phyloP scores from a whole-genome alignment of 2,113 vertebrate genomes.

The Notothenia rossii region DNA sequence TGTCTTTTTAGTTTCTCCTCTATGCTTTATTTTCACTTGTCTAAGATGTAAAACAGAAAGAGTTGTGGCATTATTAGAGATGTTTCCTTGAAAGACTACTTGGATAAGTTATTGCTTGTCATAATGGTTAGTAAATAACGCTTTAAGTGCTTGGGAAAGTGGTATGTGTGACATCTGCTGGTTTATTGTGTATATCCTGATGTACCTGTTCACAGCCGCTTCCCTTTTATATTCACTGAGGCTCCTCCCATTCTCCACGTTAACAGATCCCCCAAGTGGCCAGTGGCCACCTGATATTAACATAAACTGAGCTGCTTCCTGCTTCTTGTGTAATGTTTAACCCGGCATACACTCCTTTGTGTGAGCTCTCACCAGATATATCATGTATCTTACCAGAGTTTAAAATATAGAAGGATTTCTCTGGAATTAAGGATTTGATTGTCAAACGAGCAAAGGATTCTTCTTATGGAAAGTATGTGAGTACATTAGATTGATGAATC shows the following conservation, averaged over 20 bases:
- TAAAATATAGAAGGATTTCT: not conserved
- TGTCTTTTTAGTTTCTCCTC: not conserved
- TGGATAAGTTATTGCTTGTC: not conserved
- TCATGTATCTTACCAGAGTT: no score
- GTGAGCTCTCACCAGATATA: not conserved
- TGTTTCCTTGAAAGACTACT: not conserved
- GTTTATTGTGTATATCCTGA: conserved; percentile 43
- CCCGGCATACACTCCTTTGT: not conserved
- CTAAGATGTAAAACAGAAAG: no score
- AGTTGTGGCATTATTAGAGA: not conserved
- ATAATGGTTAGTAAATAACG: not conserved
- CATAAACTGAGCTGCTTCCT: not conserved
- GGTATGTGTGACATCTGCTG: not conserved
- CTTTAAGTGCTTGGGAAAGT: no score
- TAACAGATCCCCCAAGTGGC: not conserved
- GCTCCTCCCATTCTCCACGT: conserved; percentile 62
- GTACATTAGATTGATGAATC: not conserved
- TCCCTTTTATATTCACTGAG: not conserved
- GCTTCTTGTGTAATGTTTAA: not conserved
- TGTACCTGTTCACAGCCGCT: conserved; percentile 45
- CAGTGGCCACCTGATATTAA: not conserved
- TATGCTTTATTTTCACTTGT: no score
- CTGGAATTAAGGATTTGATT: not conserved
- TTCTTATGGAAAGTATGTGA: conserved; percentile 40
- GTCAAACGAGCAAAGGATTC: not conserved